Percentiles rank a stretch among this genome's conserved stretches.
Evolutionary conservation across 2,797 vertebrate genomes (phyloP).

Genomic region (Anisognathus igniventris): DNA sequence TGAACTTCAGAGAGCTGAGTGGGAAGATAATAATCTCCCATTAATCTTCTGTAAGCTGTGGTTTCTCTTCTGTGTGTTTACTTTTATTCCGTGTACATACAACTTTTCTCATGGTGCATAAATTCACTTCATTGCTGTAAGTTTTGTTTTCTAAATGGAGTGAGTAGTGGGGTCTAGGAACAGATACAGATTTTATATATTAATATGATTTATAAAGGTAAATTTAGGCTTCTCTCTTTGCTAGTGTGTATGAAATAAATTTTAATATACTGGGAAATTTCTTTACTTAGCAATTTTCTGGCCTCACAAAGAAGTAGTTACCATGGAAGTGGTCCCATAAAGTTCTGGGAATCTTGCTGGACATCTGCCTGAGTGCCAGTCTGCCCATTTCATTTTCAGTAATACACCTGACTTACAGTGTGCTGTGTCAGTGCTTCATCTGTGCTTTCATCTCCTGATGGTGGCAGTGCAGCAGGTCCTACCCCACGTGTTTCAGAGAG

Average conservation of each 20-base stretch:
- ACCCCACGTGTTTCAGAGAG: fast-evolving
- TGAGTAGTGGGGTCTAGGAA: neutral
- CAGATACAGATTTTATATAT: neutral
- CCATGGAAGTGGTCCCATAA: neutral
- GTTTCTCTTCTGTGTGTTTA: neutral
- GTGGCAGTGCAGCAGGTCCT: neutral
- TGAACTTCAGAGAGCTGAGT: neutral
- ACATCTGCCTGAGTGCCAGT: neutral
- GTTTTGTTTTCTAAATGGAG: neutral
- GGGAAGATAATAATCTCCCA: neutral
- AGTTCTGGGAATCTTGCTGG: neutral
- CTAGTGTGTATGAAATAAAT: neutral
- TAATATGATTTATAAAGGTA: neutral
- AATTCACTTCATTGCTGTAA: neutral
- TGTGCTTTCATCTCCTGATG: neutral
- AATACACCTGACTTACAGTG: neutral
- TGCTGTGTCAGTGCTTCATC: neutral
- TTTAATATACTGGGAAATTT: neutral
- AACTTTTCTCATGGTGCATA: neutral
- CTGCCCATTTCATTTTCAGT: neutral
- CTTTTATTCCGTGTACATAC: neutral
- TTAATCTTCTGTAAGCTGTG: neutral
- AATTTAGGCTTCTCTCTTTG: neutral
- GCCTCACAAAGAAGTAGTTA: neutral
- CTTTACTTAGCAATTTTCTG: neutral